These are phyloP conservation scores for Aplodontia rufa DNA, from an alignment of 2,113 vertebrate species.

Conservation along the genomic window DNA sequence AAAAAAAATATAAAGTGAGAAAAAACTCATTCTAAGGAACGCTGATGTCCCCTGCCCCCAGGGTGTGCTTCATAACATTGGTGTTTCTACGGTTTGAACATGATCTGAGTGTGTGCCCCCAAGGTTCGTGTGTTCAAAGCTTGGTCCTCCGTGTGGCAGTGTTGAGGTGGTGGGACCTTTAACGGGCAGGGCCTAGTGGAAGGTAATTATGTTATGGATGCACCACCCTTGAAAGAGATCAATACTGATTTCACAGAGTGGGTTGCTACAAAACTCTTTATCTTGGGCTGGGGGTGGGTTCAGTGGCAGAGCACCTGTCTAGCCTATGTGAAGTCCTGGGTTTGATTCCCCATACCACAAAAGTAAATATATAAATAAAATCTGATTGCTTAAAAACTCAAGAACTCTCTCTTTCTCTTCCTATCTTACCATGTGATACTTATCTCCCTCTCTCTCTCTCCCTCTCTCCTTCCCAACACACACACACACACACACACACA, in stretches of 20 bases:
- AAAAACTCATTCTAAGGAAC: not conserved
- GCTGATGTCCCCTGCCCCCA: not conserved
- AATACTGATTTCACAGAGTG: not conserved
- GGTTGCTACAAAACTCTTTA: not conserved
- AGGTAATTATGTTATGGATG: not conserved
- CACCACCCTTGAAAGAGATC: not conserved
- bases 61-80: not conserved
- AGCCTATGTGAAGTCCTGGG: not conserved
- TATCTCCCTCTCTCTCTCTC: not conserved
- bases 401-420: not conserved
- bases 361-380: not conserved
- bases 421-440: not conserved
- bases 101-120: not conserved
- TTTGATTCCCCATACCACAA: not conserved
- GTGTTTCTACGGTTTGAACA: not conserved
- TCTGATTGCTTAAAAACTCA: not conserved
- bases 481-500: not conserved
- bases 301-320: not conserved
- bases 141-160: not conserved
- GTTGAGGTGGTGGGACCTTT: not conserved
- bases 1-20: too few relatives aligned
- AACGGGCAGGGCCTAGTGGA: too few relatives aligned
- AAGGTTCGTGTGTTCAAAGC: not conserved
- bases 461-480: not conserved
- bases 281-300: not conserved